Evolutionary conservation across 2,888 invertebrate genomes (phyloP).

Genomic region (Idaea dimidiata): DNA sequence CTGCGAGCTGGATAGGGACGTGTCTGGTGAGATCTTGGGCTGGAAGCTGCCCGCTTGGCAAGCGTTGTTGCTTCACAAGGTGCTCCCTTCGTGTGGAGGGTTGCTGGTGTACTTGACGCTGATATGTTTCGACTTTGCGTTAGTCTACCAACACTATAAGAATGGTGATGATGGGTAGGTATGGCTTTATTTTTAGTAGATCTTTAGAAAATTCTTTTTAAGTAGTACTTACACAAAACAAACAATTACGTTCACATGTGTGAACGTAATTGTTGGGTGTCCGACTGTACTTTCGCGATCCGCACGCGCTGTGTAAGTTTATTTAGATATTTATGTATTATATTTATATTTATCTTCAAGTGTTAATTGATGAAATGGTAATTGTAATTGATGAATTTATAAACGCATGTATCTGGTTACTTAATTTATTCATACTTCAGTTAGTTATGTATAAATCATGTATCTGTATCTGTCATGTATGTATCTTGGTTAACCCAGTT

Average conservation of each 20-base stretch:
- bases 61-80: slow-evolving; percentile 62
- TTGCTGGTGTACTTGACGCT: slow-evolving; percentile 84
- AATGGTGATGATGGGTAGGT: slow-evolving; percentile 80
- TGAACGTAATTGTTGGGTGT: too few relatives aligned
- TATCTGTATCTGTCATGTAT: too few relatives aligned
- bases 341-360: too few relatives aligned
- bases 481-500: too few relatives aligned
- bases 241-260: not conserved
- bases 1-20: slow-evolving; percentile 66
- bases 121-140: slow-evolving; percentile 84
- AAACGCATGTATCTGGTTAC: too few relatives aligned
- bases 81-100: slow-evolving; percentile 73
- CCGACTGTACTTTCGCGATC: too few relatives aligned
- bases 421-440: too few relatives aligned
- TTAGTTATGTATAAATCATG: too few relatives aligned
- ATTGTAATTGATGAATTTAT: too few relatives aligned
- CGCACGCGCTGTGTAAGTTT: too few relatives aligned
- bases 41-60: slow-evolving; percentile 70
- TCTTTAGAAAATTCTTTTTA: not conserved
- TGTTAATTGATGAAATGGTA: too few relatives aligned
- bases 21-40: slow-evolving; percentile 66
- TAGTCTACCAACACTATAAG: slow-evolving; percentile 83
- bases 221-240: not conserved
- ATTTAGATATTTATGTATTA: too few relatives aligned
- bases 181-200: slow-evolving; percentile 53